Base-by-base conservation (phyloP, 2,888 invertebrate genomes). In the Aporophyla nigra region DNA sequence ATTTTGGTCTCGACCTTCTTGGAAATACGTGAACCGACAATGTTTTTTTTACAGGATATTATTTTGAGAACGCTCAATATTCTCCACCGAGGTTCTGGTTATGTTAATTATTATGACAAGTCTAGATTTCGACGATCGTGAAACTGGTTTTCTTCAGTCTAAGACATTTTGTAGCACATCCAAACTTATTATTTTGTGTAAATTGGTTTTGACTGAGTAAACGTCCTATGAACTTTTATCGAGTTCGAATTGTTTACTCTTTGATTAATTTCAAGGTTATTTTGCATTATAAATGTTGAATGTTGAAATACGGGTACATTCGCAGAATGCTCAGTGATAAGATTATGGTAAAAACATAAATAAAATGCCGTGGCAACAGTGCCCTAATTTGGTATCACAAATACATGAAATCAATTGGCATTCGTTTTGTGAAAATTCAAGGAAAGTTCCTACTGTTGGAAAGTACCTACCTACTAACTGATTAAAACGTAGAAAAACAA, bases 251-350 rank as follows among this genome's bases (percentile, higher is more conserved):
- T 80, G 54, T 71, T 75, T 71, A 40, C 71, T 63, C 43, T 76
- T 65, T 71, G 63, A 80, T 76, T 49, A 61, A 27, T 27, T 71
- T 71, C 80, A 83, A 83, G 80, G 80, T 80, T 71, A 71, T 68
- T 70, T 78, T 46, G 24, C 6, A 58, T 62, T 53, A 24, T 33
- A 70, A n/a, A 66, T 53, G 67, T 59, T 65, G 21, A 70, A 76
- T 33, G 53, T 61, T 73, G 33, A 56, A n/a, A 68, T 71, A 70
- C 24, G 49, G 56, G 24, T 43, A 46, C 61, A 75, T 59, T 80
- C 46, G 33, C 21, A 56, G 53, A 73, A 54, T 43, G 1, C 58
- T 43, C 43, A 12, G 12, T 53, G 83, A 73, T 83, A 82, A 82
- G 70, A 81, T 59, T 65, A 72, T 66, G 53, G 43, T 7, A 33